phyloP scores from a whole-genome alignment of 1,140 invertebrate species.

The Belonocnema kinseyi region DNA sequence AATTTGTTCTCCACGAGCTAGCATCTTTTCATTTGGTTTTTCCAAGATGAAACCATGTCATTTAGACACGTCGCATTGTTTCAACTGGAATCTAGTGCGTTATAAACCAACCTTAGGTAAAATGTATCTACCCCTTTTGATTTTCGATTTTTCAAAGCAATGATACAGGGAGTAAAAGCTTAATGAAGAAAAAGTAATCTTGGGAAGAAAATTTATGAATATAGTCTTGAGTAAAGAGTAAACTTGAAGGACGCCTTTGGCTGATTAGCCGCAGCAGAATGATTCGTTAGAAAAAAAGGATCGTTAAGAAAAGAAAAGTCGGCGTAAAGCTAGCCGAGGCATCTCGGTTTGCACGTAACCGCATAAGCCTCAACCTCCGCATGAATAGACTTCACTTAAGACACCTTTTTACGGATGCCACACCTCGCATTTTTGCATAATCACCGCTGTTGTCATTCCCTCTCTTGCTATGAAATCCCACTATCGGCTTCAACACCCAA shows the following conservation, averaged over 20 bases:
- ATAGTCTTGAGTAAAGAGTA: neutral
- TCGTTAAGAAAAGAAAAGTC: slow-evolving; percentile 18
- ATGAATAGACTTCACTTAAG: slow-evolving; percentile 48
- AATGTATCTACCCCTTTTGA: too few species aligned
- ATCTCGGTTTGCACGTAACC: slow-evolving; percentile 10
- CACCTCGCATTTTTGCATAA: slow-evolving; percentile 66
- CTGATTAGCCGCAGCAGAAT: slow-evolving; percentile 1
- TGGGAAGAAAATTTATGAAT: too few species aligned
- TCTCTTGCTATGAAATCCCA: slow-evolving; percentile 23
- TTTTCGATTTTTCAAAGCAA: too few species aligned
- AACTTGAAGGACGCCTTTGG: slow-evolving; percentile 21
- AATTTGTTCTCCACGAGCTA: too few species aligned
- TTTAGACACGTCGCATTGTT: too few species aligned
- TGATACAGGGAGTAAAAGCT: too few species aligned
- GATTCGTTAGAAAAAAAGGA: slow-evolving; percentile 19
- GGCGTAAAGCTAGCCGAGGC: neutral
- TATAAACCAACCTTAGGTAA: too few species aligned
- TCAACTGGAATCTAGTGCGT: too few species aligned
- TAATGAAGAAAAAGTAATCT: too few species aligned
- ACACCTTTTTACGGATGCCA: slow-evolving; percentile 39
- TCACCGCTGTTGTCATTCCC: slow-evolving; percentile 57
- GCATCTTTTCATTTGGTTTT: too few species aligned
- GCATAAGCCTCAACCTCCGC: slow-evolving; percentile 33
- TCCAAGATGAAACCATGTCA: too few species aligned
- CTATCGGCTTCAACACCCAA: slow-evolving; percentile 8